Base-by-base conservation (phyloP, 2,797 vertebrate genomes). In the Monodelphis domestica region DNA sequence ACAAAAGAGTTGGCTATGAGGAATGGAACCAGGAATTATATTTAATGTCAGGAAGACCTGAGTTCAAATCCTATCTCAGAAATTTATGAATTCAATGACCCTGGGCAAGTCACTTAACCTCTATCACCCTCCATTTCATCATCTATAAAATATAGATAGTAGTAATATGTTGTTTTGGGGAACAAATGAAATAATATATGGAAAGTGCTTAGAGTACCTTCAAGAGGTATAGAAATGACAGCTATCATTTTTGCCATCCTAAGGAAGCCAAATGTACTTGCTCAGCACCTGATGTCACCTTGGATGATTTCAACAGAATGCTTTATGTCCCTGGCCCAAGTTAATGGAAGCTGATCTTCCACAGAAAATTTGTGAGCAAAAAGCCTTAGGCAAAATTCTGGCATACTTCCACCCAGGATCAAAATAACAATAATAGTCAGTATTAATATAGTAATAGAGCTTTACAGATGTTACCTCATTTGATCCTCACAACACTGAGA, bases 101-200 rank as follows among this genome's bases (percentile, higher is more conserved):
- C 45, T 24, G 33, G 53, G 24, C 2, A 50, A 30, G n/a, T 15
- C 45, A 30, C 11, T 78, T 15, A 50, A 24, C 53, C 54, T 90
- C 53, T 57, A 89, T 78, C 17, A 87, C 57, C 91, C 63, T 59
- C 12, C 52, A 52, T 90, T 90, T 91, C 91, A 63, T 89, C 45
- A 10, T 52, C 53, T 78, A 45, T 53, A 92, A 54, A 84, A 17
- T 14, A 78, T 87, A 51, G 87, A 90, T 70, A 14, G 70, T 70
- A n/a, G 7, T 17, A 38, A 17, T n/a, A 89, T 28, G 26, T 15
- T 12, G 11, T 5, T 50, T 14, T n/a, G 24, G 38, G 55, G 51
- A 30, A 63, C 15, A 2, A 5, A n/a, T n/a, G 5, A 63, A 4
- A 33, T 12, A 59, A 15, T 5, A 57, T 33, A 24, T 21, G n/a